Evolutionary conservation across 2,113 vertebrate genomes (phyloP).

Genomic region (Haemorhous mexicanus): DNA sequence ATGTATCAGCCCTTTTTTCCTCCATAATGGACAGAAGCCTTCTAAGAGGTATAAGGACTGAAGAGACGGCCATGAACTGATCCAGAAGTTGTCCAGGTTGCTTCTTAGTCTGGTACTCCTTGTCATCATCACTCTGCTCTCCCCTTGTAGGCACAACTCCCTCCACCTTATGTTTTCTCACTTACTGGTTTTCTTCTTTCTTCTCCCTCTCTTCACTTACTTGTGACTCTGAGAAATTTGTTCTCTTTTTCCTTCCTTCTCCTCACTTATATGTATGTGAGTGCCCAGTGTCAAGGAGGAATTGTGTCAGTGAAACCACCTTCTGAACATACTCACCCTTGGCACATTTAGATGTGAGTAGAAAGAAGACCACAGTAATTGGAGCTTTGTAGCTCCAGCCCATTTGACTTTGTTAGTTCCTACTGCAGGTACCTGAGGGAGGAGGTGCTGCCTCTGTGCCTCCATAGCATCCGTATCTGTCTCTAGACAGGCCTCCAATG

Average conservation of each 20-base stretch:
- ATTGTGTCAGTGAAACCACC: not conserved
- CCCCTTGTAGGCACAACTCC: not conserved
- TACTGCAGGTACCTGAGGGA: accelerated
- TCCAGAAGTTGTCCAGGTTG: not conserved
- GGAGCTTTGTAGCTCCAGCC: not conserved
- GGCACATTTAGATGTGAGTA: not conserved
- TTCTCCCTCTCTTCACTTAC: not conserved
- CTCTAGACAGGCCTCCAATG: not conserved
- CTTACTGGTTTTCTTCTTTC: not conserved
- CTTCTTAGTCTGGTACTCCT: not conserved
- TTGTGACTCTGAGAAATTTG: not conserved
- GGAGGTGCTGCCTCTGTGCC: not conserved
- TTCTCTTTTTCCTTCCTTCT: not conserved
- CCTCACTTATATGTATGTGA: not conserved
- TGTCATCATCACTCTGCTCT: not conserved
- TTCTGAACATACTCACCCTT: not conserved
- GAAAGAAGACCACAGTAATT: not conserved
- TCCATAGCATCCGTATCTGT: accelerated
- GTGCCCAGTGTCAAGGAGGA: not conserved
- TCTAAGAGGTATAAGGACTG: not conserved
- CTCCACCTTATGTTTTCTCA: not conserved
- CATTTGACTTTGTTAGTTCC: not conserved
- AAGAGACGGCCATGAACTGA: not conserved
- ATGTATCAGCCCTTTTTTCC: not conserved
- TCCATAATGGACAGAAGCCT: not conserved